Base-by-base conservation (phyloP, 2,113 vertebrate genomes). In the Datnioides undecimradiatus region DNA sequence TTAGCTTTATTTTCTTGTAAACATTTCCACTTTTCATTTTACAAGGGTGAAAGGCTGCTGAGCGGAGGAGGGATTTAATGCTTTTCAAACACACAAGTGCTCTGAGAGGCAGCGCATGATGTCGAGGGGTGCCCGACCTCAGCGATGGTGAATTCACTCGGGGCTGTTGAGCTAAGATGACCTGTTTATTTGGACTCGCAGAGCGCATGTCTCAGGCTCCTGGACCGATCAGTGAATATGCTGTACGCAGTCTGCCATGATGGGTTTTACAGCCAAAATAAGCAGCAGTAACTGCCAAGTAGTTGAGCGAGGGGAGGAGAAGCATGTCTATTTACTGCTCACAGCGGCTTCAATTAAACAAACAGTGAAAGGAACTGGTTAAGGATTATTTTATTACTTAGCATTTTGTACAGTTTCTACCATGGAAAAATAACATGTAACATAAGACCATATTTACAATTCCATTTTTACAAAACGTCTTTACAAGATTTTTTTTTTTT, bases 401-500 rank as follows among this genome's bases (percentile, higher is more conserved):
- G 94, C 94, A 94, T 91, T 97, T 96, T 97, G 94, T 98, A 98
- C 97, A 98, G 91, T 93, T 93, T 95, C 94, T 96, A 96, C 92
- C 94, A 93, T 91, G 93, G 95, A 96, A 95, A 96, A 94, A 95
- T 94, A 94, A 90, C 90, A 94, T 93, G 92, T 92, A 95, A 95
- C 94, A 93, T 93, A 92, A 94, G 93, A 94, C 93, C 94, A 91
- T 98, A 97, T 98, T 96, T 98, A 99, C 96, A 98, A 95, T 95
- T 95, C 92, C 73, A 91, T 94, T 95, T 97, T 96, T 96, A 97
- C 96, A 97, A 95, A 95, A 92, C 88, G 66, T 92, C 95, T 97
- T 96, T 96, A 96, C 95, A 97, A 95, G 93, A 92, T 94, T 90
- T 84, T 93, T 93, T 84, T 92, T 94, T 90, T 84, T 93, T 93